phyloP scores from a whole-genome alignment of 2,888 invertebrate genomes.

The Hipparchia sbordonii region DNA sequence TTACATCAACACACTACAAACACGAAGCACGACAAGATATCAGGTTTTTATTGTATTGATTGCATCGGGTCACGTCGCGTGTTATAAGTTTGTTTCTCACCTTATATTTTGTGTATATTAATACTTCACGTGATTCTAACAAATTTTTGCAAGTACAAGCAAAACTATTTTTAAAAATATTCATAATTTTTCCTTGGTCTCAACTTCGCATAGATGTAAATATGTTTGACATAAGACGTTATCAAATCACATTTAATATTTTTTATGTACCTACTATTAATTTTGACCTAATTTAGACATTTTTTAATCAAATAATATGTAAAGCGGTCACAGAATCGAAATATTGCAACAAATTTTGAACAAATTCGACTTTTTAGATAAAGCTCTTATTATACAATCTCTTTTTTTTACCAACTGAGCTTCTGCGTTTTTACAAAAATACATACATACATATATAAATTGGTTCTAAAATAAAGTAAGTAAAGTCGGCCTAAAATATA shows the following conservation, averaged over 20 bases:
- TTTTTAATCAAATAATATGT: not conserved
- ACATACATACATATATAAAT: not conserved
- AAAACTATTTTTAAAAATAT: conserved; percentile 5
- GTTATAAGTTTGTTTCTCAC: not conserved
- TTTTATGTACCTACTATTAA: not conserved
- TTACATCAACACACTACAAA: not conserved
- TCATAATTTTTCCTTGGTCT: conserved; percentile 16
- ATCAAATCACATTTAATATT: not conserved
- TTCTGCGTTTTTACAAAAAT: not conserved
- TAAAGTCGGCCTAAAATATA: conserved; percentile 30
- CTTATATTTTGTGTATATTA: conserved; percentile 11
- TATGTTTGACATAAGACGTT: not conserved
- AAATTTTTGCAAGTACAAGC: conserved; percentile 16
- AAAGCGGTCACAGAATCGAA: not conserved
- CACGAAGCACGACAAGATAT: not conserved
- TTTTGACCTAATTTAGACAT: not conserved
- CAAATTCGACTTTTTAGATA: not conserved
- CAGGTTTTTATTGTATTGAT: not conserved
- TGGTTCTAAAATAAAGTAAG: not conserved
- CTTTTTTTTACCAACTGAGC: not conserved
- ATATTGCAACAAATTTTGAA: not conserved
- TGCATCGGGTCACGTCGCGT: not conserved
- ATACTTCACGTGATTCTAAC: conserved; percentile 8
- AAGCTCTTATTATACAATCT: conserved; percentile 1
- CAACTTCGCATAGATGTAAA: conserved; percentile 9